Evolutionary conservation across 2,888 invertebrate genomes (phyloP), one percentile per base, ranked within the genome.

Genomic region (Drosophila anomelani): DNA sequence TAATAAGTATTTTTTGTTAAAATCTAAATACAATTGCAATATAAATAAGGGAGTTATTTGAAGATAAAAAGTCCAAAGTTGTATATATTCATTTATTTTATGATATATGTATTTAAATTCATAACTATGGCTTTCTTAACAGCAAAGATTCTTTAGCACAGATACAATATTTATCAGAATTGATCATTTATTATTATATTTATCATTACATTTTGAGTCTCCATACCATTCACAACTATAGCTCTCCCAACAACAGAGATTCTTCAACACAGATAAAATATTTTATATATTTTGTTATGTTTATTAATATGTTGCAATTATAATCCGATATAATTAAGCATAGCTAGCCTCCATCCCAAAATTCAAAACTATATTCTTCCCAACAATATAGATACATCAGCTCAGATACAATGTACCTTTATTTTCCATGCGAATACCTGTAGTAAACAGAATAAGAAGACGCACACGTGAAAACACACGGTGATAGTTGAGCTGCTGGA

Each of bases 401-500:
- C 26, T 20, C 62, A 66, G 38, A 53, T 44, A 32, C 44, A 66
- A 64, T 53, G 64, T 66, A 66, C 64, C 64, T 64, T 43, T 29
- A 8, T 26, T 58, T 64, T 44, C 51, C 20, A 7, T 29, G 20
- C n/a, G 10, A 63, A 64, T 32, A 64, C 64, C 64, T 66, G 64
- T 51, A 64, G 63, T 51, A 61, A 75, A 56, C 59, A 68, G 36
- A 54, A 55, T 49, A 56, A 53, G 58, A 51, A 71, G 51, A 64
- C 57, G 34, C 47, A 59, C 38, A 62, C 46, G 38, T 54, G 23
- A 55, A 55, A 38, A 39, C 26, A 55, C 80, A 75, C 75, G 83
- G 56, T 77, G 84, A 85, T 85, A 85, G 84, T 85, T 85, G 84
- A 68, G 88, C 69, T 85, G 82, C 82, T 83, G 81, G 86, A 85